Conservation (phyloP, 2,888 invertebrate species). For the Sussaba pulchella region DNA sequence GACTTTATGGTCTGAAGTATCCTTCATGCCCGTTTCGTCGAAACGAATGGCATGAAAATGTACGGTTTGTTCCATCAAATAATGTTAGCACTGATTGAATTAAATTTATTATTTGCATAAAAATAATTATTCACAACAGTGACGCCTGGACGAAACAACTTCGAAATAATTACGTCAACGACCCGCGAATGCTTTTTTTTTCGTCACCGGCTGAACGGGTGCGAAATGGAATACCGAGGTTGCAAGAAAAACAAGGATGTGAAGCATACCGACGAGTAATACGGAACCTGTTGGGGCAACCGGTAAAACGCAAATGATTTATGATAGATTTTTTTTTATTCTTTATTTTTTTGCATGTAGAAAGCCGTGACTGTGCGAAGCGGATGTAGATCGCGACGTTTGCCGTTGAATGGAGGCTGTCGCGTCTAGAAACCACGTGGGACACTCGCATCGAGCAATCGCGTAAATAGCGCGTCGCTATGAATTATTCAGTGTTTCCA, state of each 20-base stretch:
- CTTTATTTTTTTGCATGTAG: not conserved
- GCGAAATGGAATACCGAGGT: too few relatives aligned
- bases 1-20: too few relatives aligned
- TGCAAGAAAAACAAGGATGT: not conserved
- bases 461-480: conserved; percentile 67
- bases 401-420: conserved; percentile 15
- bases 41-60: too few relatives aligned
- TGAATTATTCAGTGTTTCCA: conserved; percentile 75
- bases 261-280: not conserved
- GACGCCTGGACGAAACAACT: too few relatives aligned
- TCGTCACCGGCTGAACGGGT: too few relatives aligned
- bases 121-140: too few relatives aligned
- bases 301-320: not conserved
- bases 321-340: not conserved
- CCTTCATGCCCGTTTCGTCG: too few relatives aligned
- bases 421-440: conserved; percentile 27
- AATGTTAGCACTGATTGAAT: too few relatives aligned
- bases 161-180: too few relatives aligned
- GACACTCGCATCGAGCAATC: conserved; percentile 61
- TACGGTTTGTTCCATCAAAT: too few relatives aligned
- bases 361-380: not conserved
- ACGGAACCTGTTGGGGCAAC: not conserved
- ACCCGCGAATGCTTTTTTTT: too few relatives aligned
- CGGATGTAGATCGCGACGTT: not conserved
- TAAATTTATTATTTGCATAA: too few relatives aligned